These are phyloP conservation scores for Pseudomyrmex cubaensis DNA, from an alignment of 1,140 invertebrate genomes.

Conservation along the genomic window DNA sequence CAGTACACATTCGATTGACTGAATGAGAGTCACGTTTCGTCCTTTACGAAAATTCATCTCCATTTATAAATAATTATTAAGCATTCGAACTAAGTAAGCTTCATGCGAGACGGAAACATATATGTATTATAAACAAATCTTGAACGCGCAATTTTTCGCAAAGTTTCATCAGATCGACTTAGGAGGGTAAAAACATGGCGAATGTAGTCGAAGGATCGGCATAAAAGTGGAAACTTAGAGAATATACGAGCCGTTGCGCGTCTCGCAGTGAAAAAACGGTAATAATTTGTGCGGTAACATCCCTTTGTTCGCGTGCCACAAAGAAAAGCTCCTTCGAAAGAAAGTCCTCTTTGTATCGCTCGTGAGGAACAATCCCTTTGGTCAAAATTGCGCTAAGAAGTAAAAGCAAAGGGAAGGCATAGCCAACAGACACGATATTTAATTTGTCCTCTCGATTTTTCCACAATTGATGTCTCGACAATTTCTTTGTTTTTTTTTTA, in stretches of 20 bases:
- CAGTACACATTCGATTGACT: neutral
- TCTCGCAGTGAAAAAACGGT: neutral
- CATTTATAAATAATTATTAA: neutral
- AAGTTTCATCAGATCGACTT: neutral
- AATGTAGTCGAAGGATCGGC: neutral
- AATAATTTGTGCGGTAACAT: neutral
- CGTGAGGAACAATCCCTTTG: conserved; percentile 45
- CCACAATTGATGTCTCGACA: neutral
- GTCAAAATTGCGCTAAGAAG: conserved; percentile 12
- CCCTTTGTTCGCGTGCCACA: neutral
- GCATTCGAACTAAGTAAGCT: conserved; percentile 10
- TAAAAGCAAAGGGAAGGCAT: conserved; percentile 21
- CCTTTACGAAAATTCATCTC: no score
- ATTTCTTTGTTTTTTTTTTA: conserved; percentile 11
- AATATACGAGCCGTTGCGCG: conserved; percentile 7
- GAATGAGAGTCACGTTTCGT: conserved; percentile 4
- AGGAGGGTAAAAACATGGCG: neutral
- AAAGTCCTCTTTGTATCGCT: conserved; percentile 31
- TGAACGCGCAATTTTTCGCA: neutral
- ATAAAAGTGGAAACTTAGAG: conserved; percentile 3
- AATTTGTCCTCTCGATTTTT: conserved; percentile 56
- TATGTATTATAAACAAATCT: neutral
- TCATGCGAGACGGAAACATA: neutral
- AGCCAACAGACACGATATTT: neutral
- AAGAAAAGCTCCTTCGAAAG: conserved; percentile 45